Conservation (phyloP, 35 echinoderm and acorn worm species). For the Heliocidaris erythrogramma region DNA sequence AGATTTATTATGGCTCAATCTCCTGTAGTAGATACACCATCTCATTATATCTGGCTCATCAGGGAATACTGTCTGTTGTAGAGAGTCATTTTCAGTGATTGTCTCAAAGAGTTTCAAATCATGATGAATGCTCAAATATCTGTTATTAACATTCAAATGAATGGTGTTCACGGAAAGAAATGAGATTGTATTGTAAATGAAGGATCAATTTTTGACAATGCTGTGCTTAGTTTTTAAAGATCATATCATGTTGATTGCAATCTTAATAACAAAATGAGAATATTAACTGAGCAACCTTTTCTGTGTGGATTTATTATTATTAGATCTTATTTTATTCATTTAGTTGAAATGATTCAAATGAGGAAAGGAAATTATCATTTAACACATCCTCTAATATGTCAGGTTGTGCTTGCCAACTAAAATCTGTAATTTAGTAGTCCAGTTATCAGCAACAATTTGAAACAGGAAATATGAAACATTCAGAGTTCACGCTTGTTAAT, state of each 20-base stretch:
- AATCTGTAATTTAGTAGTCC: background rate
- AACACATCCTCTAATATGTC: background rate
- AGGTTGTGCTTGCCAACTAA: background rate
- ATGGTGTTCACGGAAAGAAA: too few species aligned
- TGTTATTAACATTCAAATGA: too few species aligned
- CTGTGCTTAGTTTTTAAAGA: too few species aligned
- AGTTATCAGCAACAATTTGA: background rate
- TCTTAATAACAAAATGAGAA: background rate
- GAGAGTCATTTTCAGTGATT: background rate
- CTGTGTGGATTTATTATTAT: background rate
- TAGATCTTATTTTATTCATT: background rate
- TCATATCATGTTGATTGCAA: too few species aligned
- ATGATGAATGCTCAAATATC: background rate
- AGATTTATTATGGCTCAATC: slow-evolving; percentile 43
- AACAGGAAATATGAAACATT: background rate
- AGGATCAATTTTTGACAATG: too few species aligned
- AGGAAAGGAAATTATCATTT: background rate
- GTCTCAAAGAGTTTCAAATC: background rate
- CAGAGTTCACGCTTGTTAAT: background rate
- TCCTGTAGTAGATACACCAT: slow-evolving; percentile 1
- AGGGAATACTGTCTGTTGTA: background rate
- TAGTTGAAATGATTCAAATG: background rate
- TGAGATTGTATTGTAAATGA: too few species aligned
- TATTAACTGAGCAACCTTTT: background rate
- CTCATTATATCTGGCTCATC: slow-evolving; percentile 15